These are phyloP conservation scores for Euphydryas editha DNA, from an alignment of 2,888 invertebrate species.

Conservation along the genomic window DNA sequence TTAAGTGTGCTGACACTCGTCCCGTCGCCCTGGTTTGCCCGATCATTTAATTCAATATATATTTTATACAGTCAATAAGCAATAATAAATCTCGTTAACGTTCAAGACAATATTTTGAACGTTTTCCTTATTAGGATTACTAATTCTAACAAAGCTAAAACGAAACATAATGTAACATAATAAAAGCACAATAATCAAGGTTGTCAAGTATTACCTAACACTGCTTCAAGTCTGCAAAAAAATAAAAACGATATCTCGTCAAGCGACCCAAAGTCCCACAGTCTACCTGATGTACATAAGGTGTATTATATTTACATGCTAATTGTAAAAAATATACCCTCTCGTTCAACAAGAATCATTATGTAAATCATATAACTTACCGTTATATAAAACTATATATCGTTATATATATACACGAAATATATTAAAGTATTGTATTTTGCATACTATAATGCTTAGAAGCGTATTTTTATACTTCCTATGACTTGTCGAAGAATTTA, in stretches of 20 bases:
- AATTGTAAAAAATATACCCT: slow-evolving; percentile 22
- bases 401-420: not conserved
- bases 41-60: slow-evolving; percentile 7
- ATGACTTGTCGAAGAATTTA: too few relatives aligned
- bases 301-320: slow-evolving; percentile 27
- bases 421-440: not conserved
- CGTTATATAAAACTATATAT: not conserved
- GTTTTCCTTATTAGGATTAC: not conserved
- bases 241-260: slow-evolving; percentile 21
- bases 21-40: slow-evolving; percentile 30
- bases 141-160: slow-evolving; percentile 2
- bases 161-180: slow-evolving; percentile 8
- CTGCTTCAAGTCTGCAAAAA: slow-evolving; percentile 20
- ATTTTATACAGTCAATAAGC: not conserved
- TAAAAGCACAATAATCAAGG: slow-evolving; percentile 21
- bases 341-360: slow-evolving; percentile 15
- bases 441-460: too few relatives aligned
- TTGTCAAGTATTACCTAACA: slow-evolving; percentile 11
- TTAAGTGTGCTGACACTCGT: slow-evolving; percentile 25
- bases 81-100: not conserved
- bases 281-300: slow-evolving; percentile 21
- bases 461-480: too few relatives aligned
- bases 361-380: not conserved
- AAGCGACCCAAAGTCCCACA: slow-evolving; percentile 14
- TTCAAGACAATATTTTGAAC: not conserved